Evolutionary conservation across 2,797 vertebrate species (phyloP).

Genomic region (Channallabes apus): DNA sequence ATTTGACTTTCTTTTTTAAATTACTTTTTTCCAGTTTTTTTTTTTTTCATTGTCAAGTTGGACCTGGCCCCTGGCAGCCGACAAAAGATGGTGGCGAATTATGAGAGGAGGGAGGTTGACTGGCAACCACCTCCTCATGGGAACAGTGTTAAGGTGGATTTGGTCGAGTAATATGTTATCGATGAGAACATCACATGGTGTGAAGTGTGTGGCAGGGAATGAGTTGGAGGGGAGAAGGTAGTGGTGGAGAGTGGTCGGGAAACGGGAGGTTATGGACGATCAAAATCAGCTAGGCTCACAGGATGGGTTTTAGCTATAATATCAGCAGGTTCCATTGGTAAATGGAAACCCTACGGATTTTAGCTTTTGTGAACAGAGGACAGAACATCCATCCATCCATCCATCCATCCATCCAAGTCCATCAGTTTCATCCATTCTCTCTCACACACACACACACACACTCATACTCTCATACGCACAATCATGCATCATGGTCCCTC

Average conservation of each 20-base stretch:
- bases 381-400: conserved; percentile 73
- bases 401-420: conserved; percentile 40
- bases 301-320: conserved; percentile 83
- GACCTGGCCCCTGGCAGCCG: conserved; percentile 68
- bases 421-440: conserved; percentile 54
- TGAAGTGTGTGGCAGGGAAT: conserved; percentile 78
- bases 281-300: conserved; percentile 80
- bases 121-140: conserved; percentile 78
- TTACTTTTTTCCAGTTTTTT: conserved; percentile 62
- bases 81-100: conserved; percentile 70
- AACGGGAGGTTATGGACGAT: conserved; percentile 79
- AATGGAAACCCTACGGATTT: conserved; percentile 82
- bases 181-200: conserved; percentile 84
- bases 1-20: conserved; percentile 61
- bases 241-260: conserved; percentile 80
- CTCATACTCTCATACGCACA: conserved; percentile 43
- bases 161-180: conserved; percentile 81
- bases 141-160: conserved; percentile 80
- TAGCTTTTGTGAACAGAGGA: conserved; percentile 80
- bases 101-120: conserved; percentile 72
- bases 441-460: conserved; percentile 17
- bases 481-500: conserved; percentile 58
- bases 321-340: conserved; percentile 79
- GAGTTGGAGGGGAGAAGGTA: conserved; percentile 68
- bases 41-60: conserved; percentile 64